These are phyloP conservation scores for Stenichneumon culpator DNA, from an alignment of 2,888 invertebrate species.

Conservation along the genomic window DNA sequence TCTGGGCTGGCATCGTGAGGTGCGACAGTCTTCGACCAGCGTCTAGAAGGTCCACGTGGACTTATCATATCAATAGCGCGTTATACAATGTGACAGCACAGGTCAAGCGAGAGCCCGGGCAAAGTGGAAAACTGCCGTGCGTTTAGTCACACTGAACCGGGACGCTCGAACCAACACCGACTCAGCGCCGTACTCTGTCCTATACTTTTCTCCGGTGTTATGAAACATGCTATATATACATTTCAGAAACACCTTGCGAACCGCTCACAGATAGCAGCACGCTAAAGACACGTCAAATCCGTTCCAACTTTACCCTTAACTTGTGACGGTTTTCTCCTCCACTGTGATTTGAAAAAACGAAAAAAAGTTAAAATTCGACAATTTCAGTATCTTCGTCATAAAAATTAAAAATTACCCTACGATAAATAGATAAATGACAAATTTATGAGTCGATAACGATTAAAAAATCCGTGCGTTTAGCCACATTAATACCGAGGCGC, in stretches of 20 bases:
- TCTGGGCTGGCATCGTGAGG: conserved; percentile 15
- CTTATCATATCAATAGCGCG: conserved; percentile 11
- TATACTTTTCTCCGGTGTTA: not conserved
- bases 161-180: too few relatives aligned
- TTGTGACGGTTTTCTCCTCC: too few relatives aligned
- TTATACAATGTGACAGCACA: not conserved
- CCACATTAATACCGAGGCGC: too few relatives aligned
- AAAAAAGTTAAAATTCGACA: conserved; percentile 49
- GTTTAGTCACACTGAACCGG: not conserved
- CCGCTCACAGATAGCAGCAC: conserved; percentile 65
- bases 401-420: conserved; percentile 64
- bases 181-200: not conserved
- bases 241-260: conserved; percentile 32
- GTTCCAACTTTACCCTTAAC: conserved; percentile 58
- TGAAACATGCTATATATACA: not conserved
- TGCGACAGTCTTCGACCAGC: not conserved
- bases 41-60: conserved; percentile 42
- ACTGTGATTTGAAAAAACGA: too few relatives aligned
- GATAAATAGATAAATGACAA: conserved; percentile 18
- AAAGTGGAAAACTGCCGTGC: conserved; percentile 10
- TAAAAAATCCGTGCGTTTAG: not conserved
- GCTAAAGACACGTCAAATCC: conserved; percentile 40
- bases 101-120: not conserved
- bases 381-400: conserved; percentile 32
- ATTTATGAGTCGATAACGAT: not conserved